These are phyloP conservation scores for Saccostrea glomerata DNA, from an alignment of 1,140 invertebrate species.

Conservation along the genomic window DNA sequence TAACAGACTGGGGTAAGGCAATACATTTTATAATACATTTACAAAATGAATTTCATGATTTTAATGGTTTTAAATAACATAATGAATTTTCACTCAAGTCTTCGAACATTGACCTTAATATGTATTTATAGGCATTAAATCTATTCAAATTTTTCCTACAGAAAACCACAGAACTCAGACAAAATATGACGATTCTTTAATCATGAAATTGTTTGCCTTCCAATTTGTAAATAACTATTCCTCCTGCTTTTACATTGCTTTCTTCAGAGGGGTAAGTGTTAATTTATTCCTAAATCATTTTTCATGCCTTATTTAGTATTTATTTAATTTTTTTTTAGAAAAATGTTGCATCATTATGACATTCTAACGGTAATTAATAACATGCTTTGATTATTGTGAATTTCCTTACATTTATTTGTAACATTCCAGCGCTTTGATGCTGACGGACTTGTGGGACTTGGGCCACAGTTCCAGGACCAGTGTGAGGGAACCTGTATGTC, in stretches of 20 bases:
- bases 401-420: no score
- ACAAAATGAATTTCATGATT: no score
- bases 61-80: no score
- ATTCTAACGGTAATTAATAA: no score
- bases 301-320: no score
- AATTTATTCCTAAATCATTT: no score
- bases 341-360: background rate
- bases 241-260: constrained; percentile 79
- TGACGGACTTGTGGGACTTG: constrained; percentile 73
- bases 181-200: constrained; percentile 76
- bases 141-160: constrained; percentile 54
- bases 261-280: constrained; percentile 74
- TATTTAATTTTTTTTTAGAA: no score
- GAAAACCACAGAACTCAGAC: constrained; percentile 79
- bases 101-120: background rate
- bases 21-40: background rate
- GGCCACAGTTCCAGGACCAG: constrained; percentile 75
- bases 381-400: no score
- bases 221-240: constrained; percentile 78
- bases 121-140: background rate
- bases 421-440: constrained; percentile 58
- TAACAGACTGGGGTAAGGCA: constrained; percentile 79
- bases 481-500: constrained; percentile 79
- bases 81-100: no score
- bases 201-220: constrained; percentile 79